These are phyloP conservation scores for Dryobota labecula DNA, from an alignment of 2,888 invertebrate genomes.

Conservation along the genomic window DNA sequence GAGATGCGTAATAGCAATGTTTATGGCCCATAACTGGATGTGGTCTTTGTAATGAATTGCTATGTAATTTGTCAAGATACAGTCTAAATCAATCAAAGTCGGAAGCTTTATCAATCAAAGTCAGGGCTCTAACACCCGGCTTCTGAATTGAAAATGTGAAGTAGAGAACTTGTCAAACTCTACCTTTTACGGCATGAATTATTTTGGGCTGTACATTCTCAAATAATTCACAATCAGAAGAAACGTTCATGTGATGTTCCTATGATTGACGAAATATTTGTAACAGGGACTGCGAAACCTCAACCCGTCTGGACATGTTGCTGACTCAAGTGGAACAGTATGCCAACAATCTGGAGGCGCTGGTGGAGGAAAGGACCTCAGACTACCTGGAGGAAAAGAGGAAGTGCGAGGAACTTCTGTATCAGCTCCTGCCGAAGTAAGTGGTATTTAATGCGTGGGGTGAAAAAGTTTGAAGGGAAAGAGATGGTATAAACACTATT, in stretches of 20 bases:
- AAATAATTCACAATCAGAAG: neutral
- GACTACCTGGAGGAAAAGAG: slow-evolving; percentile 99
- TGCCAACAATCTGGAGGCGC: slow-evolving; percentile 98
- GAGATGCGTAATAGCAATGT: neutral
- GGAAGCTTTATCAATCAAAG: neutral
- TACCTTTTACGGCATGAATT: too few species aligned
- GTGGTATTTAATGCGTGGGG: slow-evolving; percentile 68
- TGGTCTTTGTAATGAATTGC: too few species aligned
- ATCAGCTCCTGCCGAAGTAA: slow-evolving; percentile 98
- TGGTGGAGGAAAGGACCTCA: slow-evolving; percentile 98
- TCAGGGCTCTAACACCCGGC: neutral
- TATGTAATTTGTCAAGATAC: neutral
- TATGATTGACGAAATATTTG: slow-evolving; percentile 11
- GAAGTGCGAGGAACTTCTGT: slow-evolving; percentile 98
- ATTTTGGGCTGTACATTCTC: neutral
- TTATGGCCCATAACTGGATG: neutral
- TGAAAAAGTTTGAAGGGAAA: neutral
- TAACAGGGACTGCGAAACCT: slow-evolving; percentile 96
- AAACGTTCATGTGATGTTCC: neutral
- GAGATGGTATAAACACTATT: neutral
- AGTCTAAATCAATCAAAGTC: neutral
- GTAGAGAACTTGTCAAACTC: too few species aligned
- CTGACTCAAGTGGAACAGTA: slow-evolving; percentile 99
- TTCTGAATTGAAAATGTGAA: too few species aligned
- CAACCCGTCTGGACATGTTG: slow-evolving; percentile 97